These are phyloP conservation scores for Rhagoletis zephyria DNA, from an alignment of 1,140 invertebrate species.

Conservation along the genomic window DNA sequence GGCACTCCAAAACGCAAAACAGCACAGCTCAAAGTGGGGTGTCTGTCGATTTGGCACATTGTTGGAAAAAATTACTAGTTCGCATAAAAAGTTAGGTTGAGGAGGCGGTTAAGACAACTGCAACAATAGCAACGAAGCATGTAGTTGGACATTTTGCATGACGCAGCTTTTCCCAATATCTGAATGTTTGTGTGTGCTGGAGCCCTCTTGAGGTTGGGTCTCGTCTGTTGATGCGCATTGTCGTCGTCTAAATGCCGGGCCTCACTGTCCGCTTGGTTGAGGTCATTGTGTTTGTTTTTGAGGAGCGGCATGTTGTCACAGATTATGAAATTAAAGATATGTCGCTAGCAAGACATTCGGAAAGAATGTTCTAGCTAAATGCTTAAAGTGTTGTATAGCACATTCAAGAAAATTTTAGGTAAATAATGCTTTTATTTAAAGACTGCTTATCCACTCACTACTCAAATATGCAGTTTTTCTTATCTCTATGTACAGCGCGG, in stretches of 20 bases:
- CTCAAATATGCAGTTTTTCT: too few species aligned
- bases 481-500: too few species aligned
- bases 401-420: too few species aligned
- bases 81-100: conserved; percentile 3
- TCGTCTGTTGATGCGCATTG: not conserved
- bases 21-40: not conserved
- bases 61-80: not conserved
- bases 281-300: conserved; percentile 37
- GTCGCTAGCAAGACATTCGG: too few species aligned
- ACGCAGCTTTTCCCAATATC: conserved; percentile 25
- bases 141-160: conserved; percentile 4
- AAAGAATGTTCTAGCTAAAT: too few species aligned
- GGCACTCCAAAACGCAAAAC: not conserved
- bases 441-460: too few species aligned
- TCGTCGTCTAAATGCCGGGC: not conserved
- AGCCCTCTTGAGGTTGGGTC: not conserved
- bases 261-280: not conserved
- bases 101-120: conserved; percentile 14
- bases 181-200: not conserved
- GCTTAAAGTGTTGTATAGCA: too few species aligned
- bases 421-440: too few species aligned
- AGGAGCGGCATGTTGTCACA: conserved; percentile 8
- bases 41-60: not conserved
- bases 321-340: too few species aligned
- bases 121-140: not conserved